Base-by-base conservation (phyloP, 2,113 vertebrate genomes). In the Psittacara wagleri region DNA sequence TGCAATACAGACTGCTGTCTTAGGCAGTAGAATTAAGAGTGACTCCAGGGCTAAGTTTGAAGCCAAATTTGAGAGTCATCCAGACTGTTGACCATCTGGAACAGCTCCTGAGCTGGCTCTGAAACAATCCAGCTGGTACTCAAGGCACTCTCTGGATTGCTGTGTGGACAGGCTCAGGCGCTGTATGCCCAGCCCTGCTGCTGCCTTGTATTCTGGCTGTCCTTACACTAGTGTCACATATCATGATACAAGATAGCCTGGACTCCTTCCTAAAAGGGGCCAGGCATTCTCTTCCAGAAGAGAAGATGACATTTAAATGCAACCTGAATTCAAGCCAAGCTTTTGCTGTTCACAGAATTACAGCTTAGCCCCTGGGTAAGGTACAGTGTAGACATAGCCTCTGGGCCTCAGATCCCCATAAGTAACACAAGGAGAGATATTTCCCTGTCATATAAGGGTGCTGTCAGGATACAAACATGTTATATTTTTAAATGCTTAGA, bases 181-280 rank as follows among this genome's bases (percentile, higher is more conserved):
- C 23, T 86, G 39, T 78, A 74, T 84, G 89, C 93, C 96, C 86
- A 79, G 70, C 57, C 66, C 95, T 95, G 93, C 95, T 95, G 95
- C 91, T 95, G 84, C 70, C 69, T 78, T n/a, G 16, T 55, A 4
- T 29, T 49, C 51, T 12, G 48, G 70, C 66, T 82, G 4, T 70
- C 49, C 55, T 74, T 83, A 49, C 75, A 9, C 31, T 54, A 23
- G 41, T 24, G 44, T 88, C 93, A 87, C 4, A 1, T 94, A 35
- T 44, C 5, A 0, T 61, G 69, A 72, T 62, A 68, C 11, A 23
- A 41, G 77, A 92, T 84, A 85, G 86, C 73, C 74, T 91, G 83
- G 69, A 79, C 77, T 91, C 35, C 35, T 59, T 95, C 91, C 73
- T 87, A 20, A 82, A 84, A 89, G 70, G 44, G 86, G 77, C 93